Percentiles rank a stretch among this genome's conserved stretches.
Evolutionary conservation across 2,888 invertebrate genomes (phyloP).

Genomic region (Synergus gifuensis): DNA sequence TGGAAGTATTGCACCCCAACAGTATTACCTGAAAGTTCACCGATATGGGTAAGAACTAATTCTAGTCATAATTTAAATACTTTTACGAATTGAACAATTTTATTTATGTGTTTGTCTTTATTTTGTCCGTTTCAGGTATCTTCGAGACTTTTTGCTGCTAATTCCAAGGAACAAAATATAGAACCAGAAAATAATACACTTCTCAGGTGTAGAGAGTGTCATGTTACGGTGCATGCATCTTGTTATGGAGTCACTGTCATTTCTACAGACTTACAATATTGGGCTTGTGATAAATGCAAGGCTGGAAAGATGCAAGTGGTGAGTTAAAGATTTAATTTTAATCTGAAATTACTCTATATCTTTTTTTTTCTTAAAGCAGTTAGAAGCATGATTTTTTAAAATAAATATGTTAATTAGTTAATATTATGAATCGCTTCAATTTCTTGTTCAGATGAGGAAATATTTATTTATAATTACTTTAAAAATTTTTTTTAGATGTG

Average conservation of each 20-base stretch:
- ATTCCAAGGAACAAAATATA: conserved; percentile 72
- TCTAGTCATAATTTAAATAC: background rate
- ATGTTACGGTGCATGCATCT: conserved; percentile 81
- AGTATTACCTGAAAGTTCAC: conserved; percentile 74
- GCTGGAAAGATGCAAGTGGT: conserved; percentile 73
- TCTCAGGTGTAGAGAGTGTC: conserved; percentile 80
- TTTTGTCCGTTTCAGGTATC: conserved; percentile 65
- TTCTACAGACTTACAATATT: conserved; percentile 71
- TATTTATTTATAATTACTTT: background rate
- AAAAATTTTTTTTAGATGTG: conserved; percentile 75
- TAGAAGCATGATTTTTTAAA: too few relatives aligned
- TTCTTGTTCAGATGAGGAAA: background rate
- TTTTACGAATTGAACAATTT: conserved; percentile 19
- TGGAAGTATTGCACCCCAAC: conserved; percentile 74
- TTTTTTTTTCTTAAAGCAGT: too few relatives aligned
- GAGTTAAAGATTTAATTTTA: conserved; percentile 51
- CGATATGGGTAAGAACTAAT: conserved; percentile 72
- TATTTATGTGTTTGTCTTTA: conserved; percentile 5
- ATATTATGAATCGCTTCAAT: background rate
- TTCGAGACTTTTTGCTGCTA: conserved; percentile 72
- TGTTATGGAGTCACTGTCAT: conserved; percentile 77
- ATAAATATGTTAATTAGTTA: too few relatives aligned
- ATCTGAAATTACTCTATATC: too few relatives aligned
- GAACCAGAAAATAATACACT: conserved; percentile 76
- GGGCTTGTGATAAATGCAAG: conserved; percentile 78